Conservation (phyloP, 92 coral and sea anemone genomes). For the Parazoanthus atlanticus region DNA sequence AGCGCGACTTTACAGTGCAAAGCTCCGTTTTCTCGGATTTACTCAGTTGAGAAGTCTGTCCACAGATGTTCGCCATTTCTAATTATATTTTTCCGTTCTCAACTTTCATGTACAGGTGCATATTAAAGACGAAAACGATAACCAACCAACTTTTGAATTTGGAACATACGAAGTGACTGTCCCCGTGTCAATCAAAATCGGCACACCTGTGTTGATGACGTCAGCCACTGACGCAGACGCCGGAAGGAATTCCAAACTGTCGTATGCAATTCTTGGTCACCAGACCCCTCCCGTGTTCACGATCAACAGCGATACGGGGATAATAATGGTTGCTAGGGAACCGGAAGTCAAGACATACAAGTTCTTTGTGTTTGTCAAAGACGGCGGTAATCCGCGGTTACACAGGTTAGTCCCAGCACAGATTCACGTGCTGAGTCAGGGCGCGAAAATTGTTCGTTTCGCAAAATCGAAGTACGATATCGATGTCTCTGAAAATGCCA, state of each 20-base stretch:
- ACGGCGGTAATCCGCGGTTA: conserved; percentile 80
- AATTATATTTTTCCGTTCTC: background rate
- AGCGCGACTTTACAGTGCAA: too few species aligned
- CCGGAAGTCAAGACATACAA: conserved; percentile 86
- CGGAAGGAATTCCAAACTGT: conserved; percentile 83
- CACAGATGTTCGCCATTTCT: background rate
- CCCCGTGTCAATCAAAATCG: conserved; percentile 67
- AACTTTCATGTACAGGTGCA: conserved; percentile 55
- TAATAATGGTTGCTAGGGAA: conserved; percentile 66
- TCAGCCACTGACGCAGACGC: conserved; percentile 91
- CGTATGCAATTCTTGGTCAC: conserved; percentile 90
- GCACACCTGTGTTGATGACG: conserved; percentile 75
- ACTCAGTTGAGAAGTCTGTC: background rate
- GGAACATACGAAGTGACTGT: conserved; percentile 82
- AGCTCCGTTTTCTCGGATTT: background rate
- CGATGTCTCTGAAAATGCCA: conserved; percentile 59
- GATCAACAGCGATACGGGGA: conserved; percentile 70
- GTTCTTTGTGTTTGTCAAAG: conserved; percentile 87
- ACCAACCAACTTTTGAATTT: conserved; percentile 90
- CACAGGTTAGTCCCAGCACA: conserved; percentile 67
- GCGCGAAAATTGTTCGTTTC: conserved; percentile 77
- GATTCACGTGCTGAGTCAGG: conserved; percentile 64
- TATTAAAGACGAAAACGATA: conserved; percentile 91
- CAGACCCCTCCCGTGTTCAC: conserved; percentile 94
- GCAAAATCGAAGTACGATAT: conserved; percentile 72